phyloP scores from a whole-genome alignment of 2,113 vertebrate species.

The Limanda limanda region DNA sequence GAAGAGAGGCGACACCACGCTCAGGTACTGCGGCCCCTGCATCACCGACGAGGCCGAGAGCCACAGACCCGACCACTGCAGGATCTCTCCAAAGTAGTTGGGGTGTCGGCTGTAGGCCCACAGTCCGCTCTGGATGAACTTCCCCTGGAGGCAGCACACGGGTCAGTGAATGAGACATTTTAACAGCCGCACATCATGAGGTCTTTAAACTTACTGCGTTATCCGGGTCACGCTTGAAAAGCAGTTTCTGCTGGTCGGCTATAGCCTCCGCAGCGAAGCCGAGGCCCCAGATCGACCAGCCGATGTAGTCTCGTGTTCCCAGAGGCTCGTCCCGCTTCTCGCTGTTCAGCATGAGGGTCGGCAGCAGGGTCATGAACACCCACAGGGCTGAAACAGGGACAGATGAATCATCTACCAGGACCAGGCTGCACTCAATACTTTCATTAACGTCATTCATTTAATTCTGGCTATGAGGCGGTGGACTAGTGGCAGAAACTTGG shows the following conservation, averaged over 20 bases:
- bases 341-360: slow-evolving; percentile 85
- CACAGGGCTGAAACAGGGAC: slow-evolving; percentile 76
- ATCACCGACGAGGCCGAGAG: slow-evolving; percentile 83
- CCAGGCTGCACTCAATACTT: slow-evolving; percentile 1
- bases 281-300: slow-evolving; percentile 83
- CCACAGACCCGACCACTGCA: slow-evolving; percentile 86
- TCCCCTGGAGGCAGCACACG: slow-evolving; percentile 72
- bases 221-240: slow-evolving; percentile 82
- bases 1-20: slow-evolving; percentile 79
- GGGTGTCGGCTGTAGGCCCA: slow-evolving; percentile 87
- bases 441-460: background rate
- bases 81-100: slow-evolving; percentile 86
- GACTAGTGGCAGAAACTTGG: too few relatives aligned
- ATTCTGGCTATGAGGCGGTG: too few relatives aligned
- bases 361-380: slow-evolving; percentile 86
- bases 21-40: slow-evolving; percentile 79
- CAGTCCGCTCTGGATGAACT: slow-evolving; percentile 84
- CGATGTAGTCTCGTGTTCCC: slow-evolving; percentile 80
- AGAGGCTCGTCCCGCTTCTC: slow-evolving; percentile 77
- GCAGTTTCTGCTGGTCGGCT: slow-evolving; percentile 87
- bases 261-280: slow-evolving; percentile 81
- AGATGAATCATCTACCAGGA: background rate
- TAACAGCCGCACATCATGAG: background rate
- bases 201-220: slow-evolving; percentile 78
- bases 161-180: background rate